Evolutionary conservation across 2,888 invertebrate species (phyloP).

Genomic region (Sarcophaga rosellei): DNA sequence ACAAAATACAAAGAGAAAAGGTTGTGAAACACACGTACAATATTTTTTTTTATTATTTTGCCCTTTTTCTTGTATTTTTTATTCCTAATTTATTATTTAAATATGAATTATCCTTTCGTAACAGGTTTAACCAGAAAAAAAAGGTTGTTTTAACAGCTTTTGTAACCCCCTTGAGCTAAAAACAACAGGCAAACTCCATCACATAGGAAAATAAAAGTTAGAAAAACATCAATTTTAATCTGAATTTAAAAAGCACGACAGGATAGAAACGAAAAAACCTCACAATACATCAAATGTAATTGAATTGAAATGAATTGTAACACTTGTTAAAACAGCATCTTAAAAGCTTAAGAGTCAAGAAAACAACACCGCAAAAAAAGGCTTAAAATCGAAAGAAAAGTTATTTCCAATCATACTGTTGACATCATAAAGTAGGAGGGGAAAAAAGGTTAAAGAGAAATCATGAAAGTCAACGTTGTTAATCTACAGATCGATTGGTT

Average conservation of each 20-base stretch:
- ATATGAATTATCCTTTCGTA: conserved; percentile 24
- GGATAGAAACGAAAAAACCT: background rate
- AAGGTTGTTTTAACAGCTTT: conserved; percentile 1
- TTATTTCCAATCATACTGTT: background rate
- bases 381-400: background rate
- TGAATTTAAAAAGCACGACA: conserved; percentile 17
- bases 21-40: conserved; percentile 17
- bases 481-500: background rate
- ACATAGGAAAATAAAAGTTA: background rate
- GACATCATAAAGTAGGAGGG: background rate
- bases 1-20: background rate
- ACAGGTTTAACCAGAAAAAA: conserved; percentile 1
- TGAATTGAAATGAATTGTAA: conserved; percentile 8
- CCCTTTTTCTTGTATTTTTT: background rate
- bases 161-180: background rate
- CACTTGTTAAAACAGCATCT: conserved; percentile 31
- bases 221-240: conserved; percentile 29
- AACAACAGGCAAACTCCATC: background rate
- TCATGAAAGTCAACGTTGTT: background rate
- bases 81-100: background rate
- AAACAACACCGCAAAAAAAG: background rate
- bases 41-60: background rate
- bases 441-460: too few species aligned
- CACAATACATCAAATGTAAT: background rate
- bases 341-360: background rate